A percentile compares a stretch with the other conserved stretches of the same genome.
Evolutionary conservation across 2,888 invertebrate species (phyloP).

Genomic region (Lycophotia porphyrea): DNA sequence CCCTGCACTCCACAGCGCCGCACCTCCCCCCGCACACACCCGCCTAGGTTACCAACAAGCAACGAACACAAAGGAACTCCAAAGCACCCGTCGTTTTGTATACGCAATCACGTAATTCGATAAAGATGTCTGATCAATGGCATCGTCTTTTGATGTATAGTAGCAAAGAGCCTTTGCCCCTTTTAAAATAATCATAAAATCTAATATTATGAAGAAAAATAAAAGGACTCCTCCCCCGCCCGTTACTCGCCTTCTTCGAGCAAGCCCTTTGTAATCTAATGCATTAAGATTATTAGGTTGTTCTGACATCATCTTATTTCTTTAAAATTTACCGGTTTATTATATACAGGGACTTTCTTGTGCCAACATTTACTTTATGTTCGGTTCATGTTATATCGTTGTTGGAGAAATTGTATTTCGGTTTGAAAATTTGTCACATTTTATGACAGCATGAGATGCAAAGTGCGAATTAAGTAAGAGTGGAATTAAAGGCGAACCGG

Average conservation of each 20-base stretch:
- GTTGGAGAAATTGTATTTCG: conserved; percentile 32
- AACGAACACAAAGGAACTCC: conserved; percentile 75
- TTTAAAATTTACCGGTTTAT: conserved; percentile 78
- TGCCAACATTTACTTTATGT: conserved; percentile 57
- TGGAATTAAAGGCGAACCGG: conserved; percentile 62
- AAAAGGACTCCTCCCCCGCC: conserved; percentile 74
- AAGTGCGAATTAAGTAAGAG: conserved; percentile 47
- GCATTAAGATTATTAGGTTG: conserved; percentile 87
- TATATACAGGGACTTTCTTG: conserved; percentile 63
- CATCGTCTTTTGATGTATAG: conserved; percentile 75
- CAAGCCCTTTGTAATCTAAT: conserved; percentile 85
- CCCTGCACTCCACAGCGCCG: conserved; percentile 64
- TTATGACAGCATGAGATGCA: conserved; percentile 36
- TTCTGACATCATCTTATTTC: conserved; percentile 80
- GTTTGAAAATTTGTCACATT: conserved; percentile 52
- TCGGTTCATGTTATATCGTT: conserved; percentile 41
- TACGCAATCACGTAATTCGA: conserved; percentile 77
- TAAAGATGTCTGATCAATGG: conserved; percentile 75
- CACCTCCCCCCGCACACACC: conserved; percentile 61
- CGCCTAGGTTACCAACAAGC: conserved; percentile 74
- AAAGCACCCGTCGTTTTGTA: conserved; percentile 64
- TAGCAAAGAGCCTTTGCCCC: conserved; percentile 74
- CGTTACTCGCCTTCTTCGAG: conserved; percentile 71
- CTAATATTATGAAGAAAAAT: conserved; percentile 83
- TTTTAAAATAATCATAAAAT: conserved; percentile 85